A percentile compares a stretch with the other conserved stretches of the same genome.
phyloP scores from a whole-genome alignment of 2,888 invertebrate genomes.

The Tachystola acroxantha region DNA sequence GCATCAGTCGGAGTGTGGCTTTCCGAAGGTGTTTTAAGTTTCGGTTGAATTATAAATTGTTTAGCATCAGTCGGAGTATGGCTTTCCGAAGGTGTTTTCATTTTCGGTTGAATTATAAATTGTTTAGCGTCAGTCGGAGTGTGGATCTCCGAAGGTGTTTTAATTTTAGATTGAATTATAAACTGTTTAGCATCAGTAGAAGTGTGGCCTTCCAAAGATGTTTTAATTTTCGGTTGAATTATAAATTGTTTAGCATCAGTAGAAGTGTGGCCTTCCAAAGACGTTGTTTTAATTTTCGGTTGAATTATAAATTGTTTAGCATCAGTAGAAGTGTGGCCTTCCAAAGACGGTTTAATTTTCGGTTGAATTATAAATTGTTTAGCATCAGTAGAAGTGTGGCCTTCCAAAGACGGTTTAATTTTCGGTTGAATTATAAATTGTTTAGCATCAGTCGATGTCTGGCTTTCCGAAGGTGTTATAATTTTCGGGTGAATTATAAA shows the following conservation, averaged over 20 bases:
- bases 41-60: constrained; percentile 61
- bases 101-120: constrained; percentile 61
- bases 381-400: constrained; percentile 34
- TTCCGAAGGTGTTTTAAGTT: constrained; percentile 56
- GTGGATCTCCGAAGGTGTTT: too few relatives aligned
- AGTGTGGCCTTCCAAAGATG: too few relatives aligned
- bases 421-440: constrained; percentile 64
- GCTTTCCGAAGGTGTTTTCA: constrained; percentile 56
- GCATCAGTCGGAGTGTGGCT: not conserved
- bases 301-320: constrained; percentile 59
- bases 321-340: constrained; percentile 34
- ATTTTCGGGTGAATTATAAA: too few relatives aligned
- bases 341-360: too few relatives aligned
- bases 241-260: constrained; percentile 56
- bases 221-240: constrained; percentile 60
- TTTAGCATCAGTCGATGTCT: constrained; percentile 42
- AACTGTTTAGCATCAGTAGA: constrained; percentile 53
- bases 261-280: constrained; percentile 22
- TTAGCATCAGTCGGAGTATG: constrained; percentile 44
- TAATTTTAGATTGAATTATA: constrained; percentile 59
- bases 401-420: constrained; percentile 50
- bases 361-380: constrained; percentile 63
- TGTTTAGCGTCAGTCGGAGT: constrained; percentile 48
- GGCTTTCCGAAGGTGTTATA: too few relatives aligned
- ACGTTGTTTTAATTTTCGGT: constrained; percentile 58